Base-by-base conservation (phyloP, 2,888 invertebrate species). In the Sphaeridia pumilis region DNA sequence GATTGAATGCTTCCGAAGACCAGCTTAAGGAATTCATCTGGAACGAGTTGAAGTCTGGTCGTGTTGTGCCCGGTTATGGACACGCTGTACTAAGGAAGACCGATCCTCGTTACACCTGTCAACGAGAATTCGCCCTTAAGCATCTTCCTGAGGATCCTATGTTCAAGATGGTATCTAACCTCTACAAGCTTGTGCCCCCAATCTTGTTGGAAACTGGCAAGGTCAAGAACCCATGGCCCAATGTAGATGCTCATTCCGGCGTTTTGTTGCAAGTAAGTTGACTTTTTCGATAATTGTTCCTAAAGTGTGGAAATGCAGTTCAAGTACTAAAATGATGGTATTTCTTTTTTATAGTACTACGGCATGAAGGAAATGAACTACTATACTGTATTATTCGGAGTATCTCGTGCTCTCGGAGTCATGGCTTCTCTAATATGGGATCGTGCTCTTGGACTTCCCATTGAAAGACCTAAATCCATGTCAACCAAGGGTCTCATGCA, bases 171-270 rank as follows among this genome's bases (percentile, higher is more conserved):
- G 93, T 93, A 22, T 83, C 89, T 2, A 83, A 84, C 67, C 75
- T 93, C 5, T 94, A 88, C 80, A 88, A 92, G 72, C 80, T 93
- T 48, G 90, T 90, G 44, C 94, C 94, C 1, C 87, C 87, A 63
- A 82, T 94, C 68, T 82, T 94, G 42, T 78, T 85, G 66, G 89
- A 90, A 73, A 84, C 87, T 65, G 94, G 93, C 69, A 94, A 94
- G 74, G 92, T 92, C 56, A 88, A 92, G 79, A 94, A 94, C 79
- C 94, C 94, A 58, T 95, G 93, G 93, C 94, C 94, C 63, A 94
- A 95, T 71, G 94, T 95, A 65, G 94, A 95, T 74, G 92, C 94
- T 22, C 93, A 94, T 75, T 92, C 92, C 61, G 94, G 94, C 62
- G 92, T 88, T 46, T 78, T 90, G 46, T 76, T 90, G 65, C 87